Base-by-base conservation (phyloP, 2,888 invertebrate genomes). In the Chrysodeixis includens region DNA sequence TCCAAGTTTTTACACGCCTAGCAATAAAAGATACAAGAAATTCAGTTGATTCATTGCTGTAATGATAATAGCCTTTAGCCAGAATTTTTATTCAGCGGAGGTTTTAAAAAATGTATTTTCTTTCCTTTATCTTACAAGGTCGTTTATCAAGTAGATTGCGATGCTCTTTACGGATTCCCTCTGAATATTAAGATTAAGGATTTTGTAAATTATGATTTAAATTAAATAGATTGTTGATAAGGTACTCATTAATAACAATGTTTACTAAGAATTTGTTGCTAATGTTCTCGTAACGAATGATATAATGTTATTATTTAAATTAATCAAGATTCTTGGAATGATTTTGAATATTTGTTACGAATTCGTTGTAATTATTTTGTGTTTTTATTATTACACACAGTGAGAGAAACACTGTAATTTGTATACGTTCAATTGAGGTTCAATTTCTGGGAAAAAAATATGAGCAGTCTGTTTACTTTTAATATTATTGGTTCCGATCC, bases 1-100 rank as follows among this genome's bases (percentile, higher is more conserved):
- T 80, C 58, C 54, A 60, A 86, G 82, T 85, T 86, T 86, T 86
- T 86, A 83, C 85, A 81, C 83, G 79, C 76, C 80, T 84, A 85
- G 87, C 56, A 77, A 88, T 81, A 81, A 78, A 79, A 80, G 76
- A 83, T 86, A 84, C 83, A 87, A 87, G 88, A 85, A 86, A 88
- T 88, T 88, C 83, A 76, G 86, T 82, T 90, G 87, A 92, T 91
- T 92, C 89, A 92, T 90, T 71, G 81, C 83, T 82, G 86, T 89
- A 90, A 92, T 86, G 89, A 88, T 89, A 88, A 90, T 86, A 83
- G 83, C 78, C 76, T 83, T 85, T 81, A 83, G 84, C 83, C 74
- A 78, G 75, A 82, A 83, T 88, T 90, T 84, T 86, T 85, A 85
- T 85, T 85, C 82, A 40, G 79, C 76, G 76, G 77, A 73, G 77